phyloP scores from a whole-genome alignment of 2,113 vertebrate genomes.

The Chaenogobius annularis region DNA sequence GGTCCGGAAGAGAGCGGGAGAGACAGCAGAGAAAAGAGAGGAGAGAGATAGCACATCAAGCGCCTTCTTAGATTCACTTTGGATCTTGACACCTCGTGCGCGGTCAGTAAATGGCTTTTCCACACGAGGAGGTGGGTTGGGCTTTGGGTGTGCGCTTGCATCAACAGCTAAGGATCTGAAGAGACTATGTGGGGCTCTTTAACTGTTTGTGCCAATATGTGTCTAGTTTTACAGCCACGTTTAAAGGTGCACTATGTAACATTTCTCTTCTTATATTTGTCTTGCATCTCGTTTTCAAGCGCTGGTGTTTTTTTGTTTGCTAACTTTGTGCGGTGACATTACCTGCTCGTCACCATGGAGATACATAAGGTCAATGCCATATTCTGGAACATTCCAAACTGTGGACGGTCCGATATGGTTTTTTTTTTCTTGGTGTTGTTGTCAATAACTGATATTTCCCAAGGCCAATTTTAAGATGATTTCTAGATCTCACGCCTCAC shows the following conservation, averaged over 20 bases:
- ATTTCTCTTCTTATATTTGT: not conserved
- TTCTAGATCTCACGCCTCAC: too few species aligned
- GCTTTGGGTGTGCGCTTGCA: slow-evolving; percentile 54
- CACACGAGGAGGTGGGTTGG: slow-evolving; percentile 57
- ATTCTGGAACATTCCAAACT: too few species aligned
- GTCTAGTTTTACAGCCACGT: slow-evolving; percentile 44
- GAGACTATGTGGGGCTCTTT: slow-evolving; percentile 28
- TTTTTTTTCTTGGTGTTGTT: too few species aligned
- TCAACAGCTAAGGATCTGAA: slow-evolving; percentile 48
- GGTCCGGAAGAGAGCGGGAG: slow-evolving; percentile 54
- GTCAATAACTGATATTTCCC: too few species aligned
- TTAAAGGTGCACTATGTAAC: slow-evolving; percentile 20
- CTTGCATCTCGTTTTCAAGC: too few species aligned
- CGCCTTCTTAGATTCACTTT: slow-evolving; percentile 76
- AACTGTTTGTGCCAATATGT: slow-evolving; percentile 16
- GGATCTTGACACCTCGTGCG: slow-evolving; percentile 72
- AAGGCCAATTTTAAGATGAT: too few species aligned
- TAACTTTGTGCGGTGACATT: too few species aligned
- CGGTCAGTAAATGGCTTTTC: slow-evolving; percentile 82
- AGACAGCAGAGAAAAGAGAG: slow-evolving; percentile 53
- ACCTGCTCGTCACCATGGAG: too few species aligned
- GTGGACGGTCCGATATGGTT: too few species aligned
- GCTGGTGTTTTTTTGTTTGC: too few species aligned
- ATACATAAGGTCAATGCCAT: too few species aligned
- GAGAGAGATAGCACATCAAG: slow-evolving; percentile 75